Base-by-base conservation (phyloP, 2,797 vertebrate genomes). In the Macroramphosus scolopax region DNA sequence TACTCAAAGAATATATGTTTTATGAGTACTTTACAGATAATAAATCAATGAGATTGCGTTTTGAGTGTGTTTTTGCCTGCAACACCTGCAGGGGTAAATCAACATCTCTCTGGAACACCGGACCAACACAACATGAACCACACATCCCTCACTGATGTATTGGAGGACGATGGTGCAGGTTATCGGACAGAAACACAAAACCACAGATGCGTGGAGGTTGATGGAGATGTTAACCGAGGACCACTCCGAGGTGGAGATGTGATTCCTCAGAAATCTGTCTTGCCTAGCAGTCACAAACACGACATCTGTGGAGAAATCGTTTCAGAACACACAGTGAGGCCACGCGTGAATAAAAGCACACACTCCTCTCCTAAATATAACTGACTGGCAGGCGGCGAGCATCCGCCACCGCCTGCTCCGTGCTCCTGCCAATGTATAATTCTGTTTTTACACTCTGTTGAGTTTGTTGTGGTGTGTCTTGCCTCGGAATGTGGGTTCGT, bases 381-480 rank as follows among this genome's bases (percentile, higher is more conserved):
- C 18, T 56, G 68, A 53, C 18, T 63, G 58, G 48, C 62, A 51
- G 39, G 20, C 33, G 46, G 12, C 14, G 6, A 15, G n/a, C 31
- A 32, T 17, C n/a, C n/a, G n/a, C n/a, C n/a, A n/a, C n/a, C n/a
- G 35, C 5, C 37, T 31, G 8, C 2, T 13, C 12, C 17, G 18
- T 51, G 41, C 56, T 52, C 36, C 53, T 68, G 48, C 58, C 37
- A 35, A 18, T 42, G 40, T 34, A 37, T 63, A 40, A 29, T 49
- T 61, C 24, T 26, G 56, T 75, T 76, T 72, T 81, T 44, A 63
- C 64, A 65, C 59, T 76, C 42, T 37, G 39, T 24, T 65, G 63
- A 17, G 31, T 49, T 59, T 56, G 51, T 44, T 39, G 16, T 34
- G 7, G 17, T 43, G 39, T 37, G 20, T 38, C 41, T 52, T 38